These are phyloP conservation scores for Porites lobata DNA, from an alignment of 92 coral and sea anemone species.

Conservation along the genomic window DNA sequence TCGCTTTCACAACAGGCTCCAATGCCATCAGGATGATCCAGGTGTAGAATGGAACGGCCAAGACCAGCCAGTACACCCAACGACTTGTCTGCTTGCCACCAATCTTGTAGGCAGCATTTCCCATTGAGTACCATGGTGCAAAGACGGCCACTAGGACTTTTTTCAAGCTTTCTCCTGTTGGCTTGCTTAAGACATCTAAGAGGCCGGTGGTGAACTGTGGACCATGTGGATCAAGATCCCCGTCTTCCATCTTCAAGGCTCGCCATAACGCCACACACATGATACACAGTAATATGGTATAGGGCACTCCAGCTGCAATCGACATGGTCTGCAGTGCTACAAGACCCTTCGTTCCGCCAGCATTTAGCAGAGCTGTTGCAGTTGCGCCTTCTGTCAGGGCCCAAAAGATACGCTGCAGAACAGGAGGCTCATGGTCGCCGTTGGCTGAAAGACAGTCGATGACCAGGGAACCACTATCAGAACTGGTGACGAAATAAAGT, in stretches of 20 bases:
- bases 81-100: slow-evolving; percentile 40
- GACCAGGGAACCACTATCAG: slow-evolving; percentile 93
- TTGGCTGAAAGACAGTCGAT: slow-evolving; percentile 92
- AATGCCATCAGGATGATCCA: slow-evolving; percentile 74
- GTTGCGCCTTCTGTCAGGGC: slow-evolving; percentile 81
- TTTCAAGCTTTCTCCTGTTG: slow-evolving; percentile 39
- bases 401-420: slow-evolving; percentile 89
- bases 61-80: slow-evolving; percentile 72
- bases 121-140: slow-evolving; percentile 85
- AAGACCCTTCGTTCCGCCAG: slow-evolving; percentile 76
- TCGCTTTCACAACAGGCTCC: slow-evolving; percentile 69
- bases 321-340: slow-evolving; percentile 76
- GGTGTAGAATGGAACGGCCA: slow-evolving; percentile 79
- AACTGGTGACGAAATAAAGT: slow-evolving; percentile 89
- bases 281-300: slow-evolving; percentile 69
- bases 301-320: slow-evolving; percentile 71
- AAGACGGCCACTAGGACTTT: slow-evolving; percentile 58
- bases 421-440: slow-evolving; percentile 90
- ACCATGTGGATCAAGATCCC: slow-evolving; percentile 64
- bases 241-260: slow-evolving; percentile 59
- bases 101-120: slow-evolving; percentile 82
- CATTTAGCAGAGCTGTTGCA: slow-evolving; percentile 79
- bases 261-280: slow-evolving; percentile 82
- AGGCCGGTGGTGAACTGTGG: slow-evolving; percentile 78
- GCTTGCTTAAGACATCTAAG: slow-evolving; percentile 66